These are phyloP conservation scores for Onychostoma macrolepis DNA, from an alignment of 2,113 vertebrate species.

Conservation along the genomic window DNA sequence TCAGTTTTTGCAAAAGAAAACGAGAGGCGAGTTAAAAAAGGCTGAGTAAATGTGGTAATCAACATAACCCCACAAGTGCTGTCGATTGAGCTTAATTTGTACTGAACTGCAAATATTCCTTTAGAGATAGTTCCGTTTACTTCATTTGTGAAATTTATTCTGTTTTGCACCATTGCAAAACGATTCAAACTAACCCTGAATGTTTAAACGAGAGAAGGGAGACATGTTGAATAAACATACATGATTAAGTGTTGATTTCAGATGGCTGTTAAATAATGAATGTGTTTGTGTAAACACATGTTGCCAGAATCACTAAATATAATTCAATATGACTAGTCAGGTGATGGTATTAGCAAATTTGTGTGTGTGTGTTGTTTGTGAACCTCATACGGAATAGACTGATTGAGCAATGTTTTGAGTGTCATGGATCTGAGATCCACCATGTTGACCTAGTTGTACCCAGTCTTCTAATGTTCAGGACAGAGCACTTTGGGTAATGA, in stretches of 20 bases:
- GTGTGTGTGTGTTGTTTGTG: neutral
- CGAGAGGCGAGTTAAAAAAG: neutral
- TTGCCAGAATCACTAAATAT: neutral
- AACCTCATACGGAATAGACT: neutral
- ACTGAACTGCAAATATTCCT: neutral
- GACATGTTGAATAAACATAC: neutral
- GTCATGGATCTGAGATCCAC: slow-evolving; percentile 17
- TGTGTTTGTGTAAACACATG: neutral
- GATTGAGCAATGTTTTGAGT: slow-evolving; percentile 18
- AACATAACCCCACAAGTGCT: neutral
- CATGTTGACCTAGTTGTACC: slow-evolving; percentile 26
- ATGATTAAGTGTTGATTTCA: neutral
- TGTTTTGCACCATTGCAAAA: neutral
- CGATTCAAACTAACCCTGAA: neutral
- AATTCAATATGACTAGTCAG: neutral
- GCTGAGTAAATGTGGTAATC: neutral
- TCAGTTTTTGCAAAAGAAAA: neutral
- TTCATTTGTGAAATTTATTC: neutral
- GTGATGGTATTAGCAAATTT: neutral
- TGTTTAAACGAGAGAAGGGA: neutral
- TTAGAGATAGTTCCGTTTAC: neutral
- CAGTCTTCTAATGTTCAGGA: slow-evolving; percentile 10
- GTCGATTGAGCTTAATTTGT: neutral
- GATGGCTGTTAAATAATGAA: neutral
- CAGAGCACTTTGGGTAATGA: neutral